Conservation (phyloP, 1,140 invertebrate genomes). For the Theocolax elegans region DNA sequence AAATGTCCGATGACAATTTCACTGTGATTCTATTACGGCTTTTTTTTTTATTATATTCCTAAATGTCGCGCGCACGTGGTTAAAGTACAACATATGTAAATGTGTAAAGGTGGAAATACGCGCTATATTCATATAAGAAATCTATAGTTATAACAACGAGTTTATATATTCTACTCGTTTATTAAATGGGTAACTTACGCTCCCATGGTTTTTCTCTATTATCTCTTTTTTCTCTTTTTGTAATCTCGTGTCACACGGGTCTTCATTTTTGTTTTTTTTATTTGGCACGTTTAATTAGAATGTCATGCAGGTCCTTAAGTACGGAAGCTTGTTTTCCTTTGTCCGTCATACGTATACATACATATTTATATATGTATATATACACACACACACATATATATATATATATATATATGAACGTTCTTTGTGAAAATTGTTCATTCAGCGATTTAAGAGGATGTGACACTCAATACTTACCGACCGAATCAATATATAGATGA, state of each 20-base stretch:
- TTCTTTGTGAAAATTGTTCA: too few species aligned
- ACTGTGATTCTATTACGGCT: background rate
- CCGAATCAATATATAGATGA: too few species aligned
- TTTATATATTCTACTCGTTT: too few species aligned
- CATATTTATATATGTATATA: too few species aligned
- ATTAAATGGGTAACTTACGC: too few species aligned
- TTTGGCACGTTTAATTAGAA: slow-evolving; percentile 68
- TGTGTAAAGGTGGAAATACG: slow-evolving; percentile 31
- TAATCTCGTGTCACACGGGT: too few species aligned
- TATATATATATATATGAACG: too few species aligned
- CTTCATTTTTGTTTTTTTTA: slow-evolving; percentile 22
- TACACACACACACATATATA: too few species aligned
- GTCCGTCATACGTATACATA: too few species aligned
- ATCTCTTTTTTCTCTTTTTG: background rate
- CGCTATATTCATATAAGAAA: background rate
- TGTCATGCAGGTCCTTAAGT: slow-evolving; percentile 55
- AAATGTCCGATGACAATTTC: background rate
- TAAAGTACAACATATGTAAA: slow-evolving; percentile 23
- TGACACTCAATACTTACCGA: too few species aligned
- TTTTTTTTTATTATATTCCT: background rate
- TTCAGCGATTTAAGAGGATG: too few species aligned
- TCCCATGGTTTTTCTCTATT: too few species aligned
- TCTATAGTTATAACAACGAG: background rate
- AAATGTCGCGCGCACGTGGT: slow-evolving; percentile 7
- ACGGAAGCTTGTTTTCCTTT: slow-evolving; percentile 61